Percentiles rank a stretch among this genome's conserved stretches.
Evolutionary conservation across 2,113 vertebrate genomes (phyloP).

Genomic region (Scomber japonicus): DNA sequence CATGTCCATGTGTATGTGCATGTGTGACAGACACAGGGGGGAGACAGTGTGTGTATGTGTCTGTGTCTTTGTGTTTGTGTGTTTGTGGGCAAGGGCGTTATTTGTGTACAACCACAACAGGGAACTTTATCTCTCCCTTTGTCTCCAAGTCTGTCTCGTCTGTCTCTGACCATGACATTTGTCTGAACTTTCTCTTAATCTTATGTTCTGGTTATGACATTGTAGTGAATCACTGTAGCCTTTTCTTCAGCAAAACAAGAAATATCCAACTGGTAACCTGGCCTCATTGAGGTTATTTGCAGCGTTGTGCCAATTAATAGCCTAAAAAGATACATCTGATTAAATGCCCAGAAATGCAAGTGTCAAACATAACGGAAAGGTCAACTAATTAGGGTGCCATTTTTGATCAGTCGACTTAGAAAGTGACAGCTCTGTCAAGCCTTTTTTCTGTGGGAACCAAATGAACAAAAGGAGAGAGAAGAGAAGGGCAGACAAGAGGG

Average conservation of each 20-base stretch:
- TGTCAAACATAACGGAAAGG: conserved; percentile 25
- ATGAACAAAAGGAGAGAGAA: conserved; percentile 10
- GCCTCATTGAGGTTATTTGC: conserved; percentile 30
- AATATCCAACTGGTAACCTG: conserved; percentile 24
- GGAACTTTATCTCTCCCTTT: conserved; percentile 31
- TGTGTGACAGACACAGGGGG: conserved; percentile 16
- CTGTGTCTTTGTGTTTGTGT: neutral
- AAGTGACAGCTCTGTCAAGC: conserved; percentile 26
- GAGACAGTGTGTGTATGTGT: neutral
- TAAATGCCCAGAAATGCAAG: conserved; percentile 22
- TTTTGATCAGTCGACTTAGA: conserved; percentile 29
- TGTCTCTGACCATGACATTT: conserved; percentile 61
- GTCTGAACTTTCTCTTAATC: conserved; percentile 71
- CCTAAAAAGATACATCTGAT: conserved; percentile 16
- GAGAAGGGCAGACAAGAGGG: conserved; percentile 11
- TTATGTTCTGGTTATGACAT: conserved; percentile 46
- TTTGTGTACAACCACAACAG: conserved; percentile 53
- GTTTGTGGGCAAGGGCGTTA: conserved; percentile 28
- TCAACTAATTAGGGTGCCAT: conserved; percentile 47
- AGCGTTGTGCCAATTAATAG: conserved; percentile 57
- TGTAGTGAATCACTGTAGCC: conserved; percentile 22
- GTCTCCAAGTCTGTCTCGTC: conserved; percentile 40
- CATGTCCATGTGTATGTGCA: conserved; percentile 20
- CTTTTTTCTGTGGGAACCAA: conserved; percentile 10
- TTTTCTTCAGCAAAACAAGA: conserved; percentile 33